phyloP scores from a whole-genome alignment of 2,797 vertebrate species.

The Siniperca scherzeri region DNA sequence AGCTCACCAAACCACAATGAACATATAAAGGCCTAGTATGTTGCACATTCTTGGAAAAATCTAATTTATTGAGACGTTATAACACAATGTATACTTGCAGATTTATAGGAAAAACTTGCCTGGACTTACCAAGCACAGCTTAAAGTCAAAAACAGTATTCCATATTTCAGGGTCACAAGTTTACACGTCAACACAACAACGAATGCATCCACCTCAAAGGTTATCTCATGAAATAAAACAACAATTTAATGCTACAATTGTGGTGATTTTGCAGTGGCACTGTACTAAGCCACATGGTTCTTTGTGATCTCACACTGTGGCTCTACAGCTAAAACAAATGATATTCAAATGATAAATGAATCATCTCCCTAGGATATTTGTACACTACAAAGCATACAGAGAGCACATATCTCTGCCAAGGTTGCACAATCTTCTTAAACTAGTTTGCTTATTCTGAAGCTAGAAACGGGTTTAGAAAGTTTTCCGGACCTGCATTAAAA shows the following conservation, averaged over 20 bases:
- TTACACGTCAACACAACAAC: not conserved
- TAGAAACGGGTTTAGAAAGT: not conserved
- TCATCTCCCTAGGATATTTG: not conserved
- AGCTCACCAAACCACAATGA: not conserved
- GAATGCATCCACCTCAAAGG: not conserved
- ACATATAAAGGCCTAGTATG: not conserved
- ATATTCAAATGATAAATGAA: not conserved
- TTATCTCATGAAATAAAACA: slow-evolving; percentile 10
- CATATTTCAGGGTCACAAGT: not conserved
- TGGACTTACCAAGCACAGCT: not conserved
- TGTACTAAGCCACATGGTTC: not conserved
- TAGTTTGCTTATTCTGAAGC: not conserved
- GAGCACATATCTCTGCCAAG: not conserved
- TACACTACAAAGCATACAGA: not conserved
- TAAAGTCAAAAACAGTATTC: not conserved
- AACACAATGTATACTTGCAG: not conserved
- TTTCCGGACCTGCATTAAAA: slow-evolving; percentile 8
- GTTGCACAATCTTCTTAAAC: not conserved
- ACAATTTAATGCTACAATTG: not conserved
- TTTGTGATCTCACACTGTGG: not conserved
- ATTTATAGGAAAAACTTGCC: not conserved
- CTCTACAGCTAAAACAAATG: slow-evolving; percentile 5
- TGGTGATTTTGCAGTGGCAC: slow-evolving; percentile 2
- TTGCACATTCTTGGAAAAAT: not conserved
- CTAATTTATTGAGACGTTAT: not conserved